Evolutionary conservation across 2,888 invertebrate species (phyloP), one percentile per base, ranked within the genome.

Genomic region (Platypus cylindrus): DNA sequence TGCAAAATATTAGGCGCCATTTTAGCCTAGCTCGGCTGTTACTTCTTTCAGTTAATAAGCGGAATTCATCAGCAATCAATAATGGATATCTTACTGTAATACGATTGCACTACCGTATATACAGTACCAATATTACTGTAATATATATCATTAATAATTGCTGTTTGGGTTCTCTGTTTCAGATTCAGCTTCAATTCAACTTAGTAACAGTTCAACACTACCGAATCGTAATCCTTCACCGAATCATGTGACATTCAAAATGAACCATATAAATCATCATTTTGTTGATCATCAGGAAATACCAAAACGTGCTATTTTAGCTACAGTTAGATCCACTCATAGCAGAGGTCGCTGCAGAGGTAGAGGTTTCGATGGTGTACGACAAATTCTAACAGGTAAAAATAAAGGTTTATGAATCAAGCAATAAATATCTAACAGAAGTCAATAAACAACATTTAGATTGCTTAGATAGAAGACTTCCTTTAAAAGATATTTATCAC

Each of bases 381-480:
- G 57, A 29, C 60, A 59, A 44, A 58, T 59, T 49, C 18, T 69
- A 60, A 64, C 71, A 36, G 63, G 68, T 40, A 36, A 26, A n/a
- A 8, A 8, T 13, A 30, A 30, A 27, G 9, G 3, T 13, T 13
- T 13, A 27, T 27, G 8, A 9, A n/a, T 16, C 5, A 17, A 9
- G 3, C 4, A 17, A 8, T 17, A 29, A 3, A 29, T 16, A 9
- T 15, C 13, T 27, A 9, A 9, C 14, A 9, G 9, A 29, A 8
- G 29, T 29, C 20, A 20, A 20, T 20, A 20, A 20, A 20, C 5
- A 7, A 20, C 20, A 20, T 9, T 20, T n/a, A n/a, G n/a, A n/a
- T n/a, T n/a, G n/a, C n/a, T n/a, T n/a, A n/a, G n/a, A n/a, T n/a
- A n/a, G 20, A 5, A 20, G 20, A 7, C 7, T 20, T 20, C 20